Percentiles rank a stretch among this genome's conserved stretches.
Evolutionary conservation across 2,113 vertebrate genomes (phyloP).

Genomic region (Butorides virescens): DNA sequence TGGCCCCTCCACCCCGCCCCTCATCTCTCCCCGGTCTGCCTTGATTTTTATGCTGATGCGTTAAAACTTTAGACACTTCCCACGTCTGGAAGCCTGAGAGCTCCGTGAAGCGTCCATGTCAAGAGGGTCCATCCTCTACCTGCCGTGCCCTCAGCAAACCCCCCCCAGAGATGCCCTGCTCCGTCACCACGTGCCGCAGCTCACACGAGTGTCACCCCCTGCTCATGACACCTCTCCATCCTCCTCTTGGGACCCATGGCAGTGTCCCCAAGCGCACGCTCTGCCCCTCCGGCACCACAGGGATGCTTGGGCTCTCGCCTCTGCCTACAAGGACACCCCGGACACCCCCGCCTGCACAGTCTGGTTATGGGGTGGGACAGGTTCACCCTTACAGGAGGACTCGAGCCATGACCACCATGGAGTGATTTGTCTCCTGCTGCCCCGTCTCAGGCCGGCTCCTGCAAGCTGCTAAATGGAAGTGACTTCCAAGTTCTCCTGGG

Average conservation of each 20-base stretch:
- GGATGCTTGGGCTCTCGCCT: neutral
- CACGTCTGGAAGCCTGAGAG: neutral
- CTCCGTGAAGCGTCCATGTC: rapidly evolving
- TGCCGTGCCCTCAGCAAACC: neutral
- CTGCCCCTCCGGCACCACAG: neutral
- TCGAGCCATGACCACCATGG: neutral
- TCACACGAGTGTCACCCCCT: rapidly evolving
- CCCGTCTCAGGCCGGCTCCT: neutral
- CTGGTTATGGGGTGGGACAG: neutral
- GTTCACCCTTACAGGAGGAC: neutral
- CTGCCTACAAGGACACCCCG: rapidly evolving
- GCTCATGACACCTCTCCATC: neutral
- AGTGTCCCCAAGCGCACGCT: rapidly evolving
- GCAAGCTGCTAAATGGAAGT: conserved; percentile 17
- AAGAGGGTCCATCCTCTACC: neutral
- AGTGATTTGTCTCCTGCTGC: neutral
- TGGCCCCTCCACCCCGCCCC: neutral
- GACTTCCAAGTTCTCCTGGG: neutral
- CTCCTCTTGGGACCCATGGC: neutral
- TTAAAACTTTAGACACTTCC: neutral
- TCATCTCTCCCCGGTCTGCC: neutral
- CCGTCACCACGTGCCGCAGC: neutral
- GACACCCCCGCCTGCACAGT: neutral
- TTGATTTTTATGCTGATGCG: neutral
- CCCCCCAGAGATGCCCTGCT: no score